Base-by-base conservation (phyloP, 2,888 invertebrate species). In the Laspeyria flexula region DNA sequence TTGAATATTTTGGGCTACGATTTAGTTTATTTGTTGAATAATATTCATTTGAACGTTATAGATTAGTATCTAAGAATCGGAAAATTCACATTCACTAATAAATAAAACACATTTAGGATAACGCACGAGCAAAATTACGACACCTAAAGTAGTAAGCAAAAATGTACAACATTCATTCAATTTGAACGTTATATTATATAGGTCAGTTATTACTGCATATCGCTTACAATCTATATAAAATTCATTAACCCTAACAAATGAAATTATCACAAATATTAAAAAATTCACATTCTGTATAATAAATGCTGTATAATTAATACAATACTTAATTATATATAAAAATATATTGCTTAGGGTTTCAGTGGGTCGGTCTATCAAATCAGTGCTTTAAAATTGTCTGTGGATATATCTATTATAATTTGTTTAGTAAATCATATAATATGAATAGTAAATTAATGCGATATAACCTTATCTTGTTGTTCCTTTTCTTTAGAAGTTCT, bases 301-400 rank as follows among this genome's bases (percentile, higher is more conserved):
- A 82, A 88, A 88, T 75, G 70, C 84, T 87, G 88, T 88, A 88
- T 87, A 81, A 75, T 77, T 77, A 77, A 87, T 87, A 80, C 77
- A 85, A 87, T 89, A 85, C 86, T 86, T 88, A 90, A 84, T 87
- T 83, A 86, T 85, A 84, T 90, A 89, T 89, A 89, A 90, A 90
- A 91, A 91, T 90, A 90, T 91, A 91, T 90, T 90, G 90, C 91
- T 91, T 88, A 89, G 83, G 86, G 76, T 91, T 89, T 73, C 89
- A 84, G 81, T 88, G 88, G 88, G 87, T 88, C 85, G 87, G 88
- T 88, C 78, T 83, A 85, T 85, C 77, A 84, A 88, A 87, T 88
- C 90, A 89, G 90, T 88, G 82, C 88, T 63, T 77, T 76, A 79
- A 78, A 79, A 71, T 79, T 77, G 75, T 69, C 72, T 72, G 78